Evolutionary conservation across 2,888 invertebrate species (phyloP), one percentile per base, ranked within the genome.

Genomic region (Neocrepidodera transversa): DNA sequence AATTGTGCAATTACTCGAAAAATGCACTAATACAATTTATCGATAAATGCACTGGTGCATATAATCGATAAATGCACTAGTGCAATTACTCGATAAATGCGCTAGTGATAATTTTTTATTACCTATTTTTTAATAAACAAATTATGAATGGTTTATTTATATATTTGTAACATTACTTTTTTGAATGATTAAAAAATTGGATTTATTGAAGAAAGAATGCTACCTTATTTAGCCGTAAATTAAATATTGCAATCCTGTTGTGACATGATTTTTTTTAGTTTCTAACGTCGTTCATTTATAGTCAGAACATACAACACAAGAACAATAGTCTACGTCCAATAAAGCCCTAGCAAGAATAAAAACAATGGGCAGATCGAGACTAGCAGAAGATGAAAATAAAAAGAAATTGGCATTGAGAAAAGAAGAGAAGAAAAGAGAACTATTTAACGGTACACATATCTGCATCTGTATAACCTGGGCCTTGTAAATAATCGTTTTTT

Each of bases 401-500:
- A n/a, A 35, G 36, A 17, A 54, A 54, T 50, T 35, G 26, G 36
- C 50, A 45, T 54, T 26, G 45, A 54, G 45, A 23, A 43, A 32
- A 53, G 35, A 43, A 35, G 42, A 50, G 45, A 54, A 53, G 35
- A 43, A 32, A 53, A 43, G 53, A 35, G 42, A 50, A 58, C 62
- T 57, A 63, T 53, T 61, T 65, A 67, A 65, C 66, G 63, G 66
- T 65, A 67, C 64, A 64, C 60, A 60, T 64, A 63, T 56, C 62
- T 63, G 60, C 59, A 58, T 58, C 58, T 58, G 57, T 64, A n/a
- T n/a, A n/a, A 63, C 60, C 64, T 57, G 51, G 61, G 66, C 56
- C 70, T 71, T 68, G 67, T 68, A 69, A 69, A 70, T 71, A 67
- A 67, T 67, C 65, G 63, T 69, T 72, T 71, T 70, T 67, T 68